phyloP scores from a whole-genome alignment of 2,113 vertebrate species.

The Eulacestoma nigropectus region DNA sequence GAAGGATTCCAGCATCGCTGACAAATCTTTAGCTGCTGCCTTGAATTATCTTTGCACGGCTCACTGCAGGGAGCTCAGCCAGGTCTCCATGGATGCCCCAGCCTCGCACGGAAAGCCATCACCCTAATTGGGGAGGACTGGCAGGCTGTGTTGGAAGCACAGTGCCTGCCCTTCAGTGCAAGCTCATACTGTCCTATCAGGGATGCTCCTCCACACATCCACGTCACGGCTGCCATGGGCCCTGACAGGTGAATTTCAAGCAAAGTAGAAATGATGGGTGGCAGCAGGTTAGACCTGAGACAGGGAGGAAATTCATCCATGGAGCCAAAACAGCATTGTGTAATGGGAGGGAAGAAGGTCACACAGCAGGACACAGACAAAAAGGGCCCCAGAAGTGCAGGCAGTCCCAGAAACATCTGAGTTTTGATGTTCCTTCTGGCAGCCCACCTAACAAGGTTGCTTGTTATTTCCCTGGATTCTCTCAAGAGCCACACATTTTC shows the following conservation, averaged over 20 bases:
- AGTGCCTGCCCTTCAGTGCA: neutral
- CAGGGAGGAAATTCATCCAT: neutral
- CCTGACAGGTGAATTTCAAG: neutral
- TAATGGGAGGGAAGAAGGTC: neutral
- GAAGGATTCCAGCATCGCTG: neutral
- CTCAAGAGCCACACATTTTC: neutral
- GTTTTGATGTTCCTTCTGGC: neutral
- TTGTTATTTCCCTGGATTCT: neutral
- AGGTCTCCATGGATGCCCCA: neutral
- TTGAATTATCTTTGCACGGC: neutral
- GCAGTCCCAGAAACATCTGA: neutral
- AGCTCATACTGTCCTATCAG: neutral
- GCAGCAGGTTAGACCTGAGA: neutral
- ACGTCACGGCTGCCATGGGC: fast-evolving
- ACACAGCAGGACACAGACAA: neutral
- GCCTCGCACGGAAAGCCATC: neutral
- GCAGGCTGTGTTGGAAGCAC: neutral
- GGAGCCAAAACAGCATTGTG: neutral
- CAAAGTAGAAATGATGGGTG: neutral
- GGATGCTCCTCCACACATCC: neutral
- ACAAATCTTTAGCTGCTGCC: neutral
- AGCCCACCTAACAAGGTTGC: neutral
- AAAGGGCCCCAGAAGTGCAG: neutral
- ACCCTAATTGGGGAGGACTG: neutral
- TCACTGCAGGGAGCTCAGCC: neutral